Base-by-base conservation (phyloP, 2,113 vertebrate species). In the Anolis sagrei region DNA sequence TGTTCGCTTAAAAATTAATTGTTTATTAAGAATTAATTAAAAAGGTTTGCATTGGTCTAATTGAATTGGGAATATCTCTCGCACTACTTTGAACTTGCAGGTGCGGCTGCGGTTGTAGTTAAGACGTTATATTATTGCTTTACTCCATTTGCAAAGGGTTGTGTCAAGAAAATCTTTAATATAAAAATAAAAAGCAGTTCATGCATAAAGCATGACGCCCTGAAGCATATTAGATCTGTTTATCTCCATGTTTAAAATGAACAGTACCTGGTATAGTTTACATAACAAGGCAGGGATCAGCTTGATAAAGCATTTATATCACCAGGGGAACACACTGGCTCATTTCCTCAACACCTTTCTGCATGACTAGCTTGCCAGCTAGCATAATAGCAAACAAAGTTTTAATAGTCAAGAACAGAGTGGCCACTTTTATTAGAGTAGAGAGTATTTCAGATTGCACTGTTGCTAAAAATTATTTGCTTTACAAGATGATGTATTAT, bases 201-300 rank as follows among this genome's bases (percentile, higher is more conserved):
- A 97, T 96, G 96, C 96, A 97, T 97, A 96, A 97, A 95, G 95
- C 96, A 97, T 97, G 95, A 96, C 1, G 94, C 95, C 96, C 95
- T 93, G 93, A 96, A 96, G 96, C 96, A 88, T 96, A 96, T 96
- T 96, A 96, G 95, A 96, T 96, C 96, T 97, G 95, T 97, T 97
- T 97, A 97, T 96, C 96, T 96, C 94, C 94, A 93, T 95, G 95
- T 97, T 96, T 96, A 95, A 96, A 96, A 96, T 7, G 94, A 96
- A 91, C 86, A 0, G 90, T 96, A 95, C 95, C 95, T 95, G 93
- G 89, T 95, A 93, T 92, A 92, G 96, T 97, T 97, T 97, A 97
- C 96, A 96, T 96, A 97, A 97, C 95, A 96, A 96, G 96, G 95
- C 95, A 96, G 94, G 95, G 95, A 97, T 96, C 95, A 91, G 95